A percentile compares a stretch with the other conserved stretches of the same genome.
phyloP scores from a whole-genome alignment of 2,888 invertebrate genomes.

The Polylopha cassiicola region DNA sequence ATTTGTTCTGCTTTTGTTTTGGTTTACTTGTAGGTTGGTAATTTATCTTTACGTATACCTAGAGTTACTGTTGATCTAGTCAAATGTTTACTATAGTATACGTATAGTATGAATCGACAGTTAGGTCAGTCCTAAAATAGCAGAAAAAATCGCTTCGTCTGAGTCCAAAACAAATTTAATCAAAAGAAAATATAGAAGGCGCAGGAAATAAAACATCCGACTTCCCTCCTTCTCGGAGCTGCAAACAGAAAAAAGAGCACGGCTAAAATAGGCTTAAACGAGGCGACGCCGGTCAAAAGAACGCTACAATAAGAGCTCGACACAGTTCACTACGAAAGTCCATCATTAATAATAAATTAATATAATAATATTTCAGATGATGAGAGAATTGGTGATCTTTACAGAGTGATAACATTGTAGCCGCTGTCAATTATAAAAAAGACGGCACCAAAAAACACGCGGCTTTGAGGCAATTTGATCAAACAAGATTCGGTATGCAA shows the following conservation, averaged over 20 bases:
- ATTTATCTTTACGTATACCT: too few species aligned
- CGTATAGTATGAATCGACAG: too few species aligned
- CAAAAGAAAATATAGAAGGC: conserved; percentile 12
- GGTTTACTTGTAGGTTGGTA: too few species aligned
- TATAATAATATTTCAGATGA: conserved; percentile 2
- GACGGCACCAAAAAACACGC: too few species aligned
- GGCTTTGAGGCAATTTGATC: conserved; percentile 17
- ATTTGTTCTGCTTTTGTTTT: too few species aligned
- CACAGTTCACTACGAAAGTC: too few species aligned
- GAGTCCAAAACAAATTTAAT: conserved; percentile 17
- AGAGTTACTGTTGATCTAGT: too few species aligned
- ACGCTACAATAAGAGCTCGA: too few species aligned
- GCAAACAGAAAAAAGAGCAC: conserved; percentile 14
- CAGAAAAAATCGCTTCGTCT: conserved; percentile 5
- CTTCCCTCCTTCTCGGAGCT: conserved; percentile 7
- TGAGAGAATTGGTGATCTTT: conserved; percentile 6
- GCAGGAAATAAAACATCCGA: conserved; percentile 21
- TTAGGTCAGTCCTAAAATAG: too few species aligned
- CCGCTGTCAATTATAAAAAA: conserved; percentile 13
- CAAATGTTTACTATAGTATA: too few species aligned
- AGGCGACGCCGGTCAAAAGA: conserved; percentile 6
- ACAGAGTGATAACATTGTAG: conserved; percentile 9
- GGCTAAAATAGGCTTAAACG: conserved; percentile 5
- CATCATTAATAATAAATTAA: conserved; percentile 6
- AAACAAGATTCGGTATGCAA: conserved; percentile 20